Evolutionary conservation across 2,113 vertebrate species (phyloP).

Genomic region (Phylloscopus trochiloides): DNA sequence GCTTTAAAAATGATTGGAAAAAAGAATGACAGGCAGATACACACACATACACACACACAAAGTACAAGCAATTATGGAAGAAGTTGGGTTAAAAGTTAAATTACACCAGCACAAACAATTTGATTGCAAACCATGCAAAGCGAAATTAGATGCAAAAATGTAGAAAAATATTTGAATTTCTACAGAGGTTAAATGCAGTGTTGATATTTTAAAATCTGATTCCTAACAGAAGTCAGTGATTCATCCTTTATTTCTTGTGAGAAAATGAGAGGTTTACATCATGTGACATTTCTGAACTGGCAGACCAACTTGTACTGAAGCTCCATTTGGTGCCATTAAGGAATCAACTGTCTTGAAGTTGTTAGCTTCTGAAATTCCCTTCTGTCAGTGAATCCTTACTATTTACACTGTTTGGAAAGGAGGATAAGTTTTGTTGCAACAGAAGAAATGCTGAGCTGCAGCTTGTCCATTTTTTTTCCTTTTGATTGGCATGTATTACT

Average conservation of each 20-base stretch:
- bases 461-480: background rate
- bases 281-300: conserved; percentile 8
- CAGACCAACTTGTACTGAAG: conserved; percentile 3
- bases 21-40: background rate
- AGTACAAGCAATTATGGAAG: background rate
- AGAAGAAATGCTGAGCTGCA: background rate
- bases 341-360: background rate
- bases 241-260: background rate
- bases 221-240: conserved; percentile 11
- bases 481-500: background rate
- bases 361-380: conserved; percentile 4
- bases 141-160: background rate
- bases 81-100: background rate
- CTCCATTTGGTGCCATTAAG: conserved; percentile 30
- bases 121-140: background rate
- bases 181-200: background rate
- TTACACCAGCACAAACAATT: background rate
- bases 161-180: background rate
- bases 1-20: background rate
- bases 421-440: background rate
- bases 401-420: background rate
- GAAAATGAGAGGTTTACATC: background rate
- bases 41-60: background rate
- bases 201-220: background rate
- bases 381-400: background rate